Conservation (phyloP, 2,113 vertebrate species). For the Apus apus region DNA sequence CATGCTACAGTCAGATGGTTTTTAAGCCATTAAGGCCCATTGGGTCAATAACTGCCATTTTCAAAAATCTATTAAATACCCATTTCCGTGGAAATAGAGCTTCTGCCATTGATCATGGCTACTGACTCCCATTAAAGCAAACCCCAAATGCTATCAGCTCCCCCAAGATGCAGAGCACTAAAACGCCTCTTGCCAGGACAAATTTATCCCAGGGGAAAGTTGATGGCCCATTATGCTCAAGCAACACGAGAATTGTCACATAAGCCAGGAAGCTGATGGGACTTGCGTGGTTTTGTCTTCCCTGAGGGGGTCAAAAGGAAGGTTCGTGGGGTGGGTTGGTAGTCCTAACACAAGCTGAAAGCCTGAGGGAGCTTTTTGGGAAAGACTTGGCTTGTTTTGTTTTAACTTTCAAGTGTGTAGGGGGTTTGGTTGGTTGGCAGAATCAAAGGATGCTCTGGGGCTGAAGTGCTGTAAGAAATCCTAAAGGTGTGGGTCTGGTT, state of each 20-base stretch:
- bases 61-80: slow-evolving; percentile 73
- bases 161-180: slow-evolving; percentile 54
- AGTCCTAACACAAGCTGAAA: not conserved
- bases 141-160: slow-evolving; percentile 59
- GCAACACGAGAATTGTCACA: slow-evolving; percentile 48
- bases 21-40: slow-evolving; percentile 66
- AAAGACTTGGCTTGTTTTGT: not conserved
- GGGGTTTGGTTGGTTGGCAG: not conserved
- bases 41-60: slow-evolving; percentile 69
- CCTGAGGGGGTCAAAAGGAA: not conserved
- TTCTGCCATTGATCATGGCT: slow-evolving; percentile 68
- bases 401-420: not conserved
- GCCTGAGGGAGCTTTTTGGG: not conserved
- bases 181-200: slow-evolving; percentile 23
- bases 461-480: not conserved
- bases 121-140: slow-evolving; percentile 61
- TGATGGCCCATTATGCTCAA: slow-evolving; percentile 63
- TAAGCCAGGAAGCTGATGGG: slow-evolving; percentile 62
- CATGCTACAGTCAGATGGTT: slow-evolving; percentile 33
- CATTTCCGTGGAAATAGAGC: slow-evolving; percentile 68
- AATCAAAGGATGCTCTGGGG: not conserved
- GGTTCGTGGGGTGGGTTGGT: not conserved
- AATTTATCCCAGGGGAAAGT: slow-evolving; percentile 57
- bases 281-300: slow-evolving; percentile 47
- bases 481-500: not conserved